Evolutionary conservation across 2,113 vertebrate genomes (phyloP), one percentile per base, ranked within the genome.

Genomic region (Pavo muticus): DNA sequence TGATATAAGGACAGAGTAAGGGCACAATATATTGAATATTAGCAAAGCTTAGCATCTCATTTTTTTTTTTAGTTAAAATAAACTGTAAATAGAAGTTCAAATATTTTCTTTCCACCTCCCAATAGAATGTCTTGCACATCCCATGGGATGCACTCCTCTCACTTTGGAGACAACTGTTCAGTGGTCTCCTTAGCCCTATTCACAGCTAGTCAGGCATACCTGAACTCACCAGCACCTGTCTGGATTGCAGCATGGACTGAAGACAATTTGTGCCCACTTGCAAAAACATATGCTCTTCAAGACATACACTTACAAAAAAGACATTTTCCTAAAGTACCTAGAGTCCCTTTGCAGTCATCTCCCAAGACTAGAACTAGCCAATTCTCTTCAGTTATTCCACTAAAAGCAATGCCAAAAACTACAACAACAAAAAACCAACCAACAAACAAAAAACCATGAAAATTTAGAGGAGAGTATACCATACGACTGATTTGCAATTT

Each of bases 401-500:
- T 69, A 45, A 80, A 67, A 86, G 44, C 29, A 72, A 82, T 40
- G 45, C 23, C 42, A 93, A 73, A 67, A 89, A 35, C 35, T 35
- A 35, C 35, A 70, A 81, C 39, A 40, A 77, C 59, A 72, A 2
- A 3, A 47, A 2, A 14, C 35, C 35, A 50, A 25, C 7, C 25
- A 52, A 25, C 4, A 52, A 52, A 14, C 11, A 48, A 48, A 48
- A 23, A 48, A 12, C 48, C 48, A 45, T 75, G 59, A 87, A 91
- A 87, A 29, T 83, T 89, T 35, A 89, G 32, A 56, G 35, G 50
- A 92, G 94, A 96, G 10, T 8, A 16, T 54, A 84, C 9, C 0
- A 0, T 67, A 92, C 82, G 73, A 95, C 67, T 85, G n/a, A 93
- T 92, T 80, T 91, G 67, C 45, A 94, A 32, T 92, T 95, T 96